These are phyloP conservation scores for Meliscaeva auricollis DNA, from an alignment of 2,888 invertebrate genomes.

Conservation along the genomic window DNA sequence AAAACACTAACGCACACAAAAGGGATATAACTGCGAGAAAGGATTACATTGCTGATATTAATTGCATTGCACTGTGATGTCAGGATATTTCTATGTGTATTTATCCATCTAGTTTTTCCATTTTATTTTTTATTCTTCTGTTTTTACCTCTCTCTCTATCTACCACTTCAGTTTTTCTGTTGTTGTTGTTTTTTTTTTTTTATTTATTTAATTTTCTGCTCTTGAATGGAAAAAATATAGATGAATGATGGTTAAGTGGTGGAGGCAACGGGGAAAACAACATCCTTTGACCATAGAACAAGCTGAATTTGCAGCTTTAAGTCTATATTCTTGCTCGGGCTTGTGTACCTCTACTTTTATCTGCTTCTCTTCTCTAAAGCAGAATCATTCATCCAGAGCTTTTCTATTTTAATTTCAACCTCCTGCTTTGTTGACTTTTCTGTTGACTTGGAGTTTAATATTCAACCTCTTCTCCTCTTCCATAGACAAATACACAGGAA, in stretches of 20 bases:
- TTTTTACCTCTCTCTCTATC: constrained; percentile 18
- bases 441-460: constrained; percentile 75
- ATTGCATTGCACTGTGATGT: constrained; percentile 74
- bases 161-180: constrained; percentile 28
- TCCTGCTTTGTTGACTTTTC: constrained; percentile 68
- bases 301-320: constrained; percentile 65
- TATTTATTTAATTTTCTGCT: constrained; percentile 71
- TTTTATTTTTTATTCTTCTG: neutral
- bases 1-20: constrained; percentile 51
- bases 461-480: constrained; percentile 47
- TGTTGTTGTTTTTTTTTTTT: constrained; percentile 23
- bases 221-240: constrained; percentile 64
- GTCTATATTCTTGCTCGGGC: constrained; percentile 12
- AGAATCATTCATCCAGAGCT: constrained; percentile 31
- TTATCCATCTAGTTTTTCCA: constrained; percentile 30
- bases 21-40: constrained; percentile 63
- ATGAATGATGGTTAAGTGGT: constrained; percentile 60
- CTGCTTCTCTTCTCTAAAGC: neutral
- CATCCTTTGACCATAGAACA: constrained; percentile 70
- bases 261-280: constrained; percentile 28
- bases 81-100: constrained; percentile 54
- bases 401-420: constrained; percentile 63
- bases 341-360: neutral
- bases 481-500: constrained; percentile 13
- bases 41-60: constrained; percentile 76